phyloP scores from a whole-genome alignment of 2,888 invertebrate species.

The Oegoconia quadripuncta region DNA sequence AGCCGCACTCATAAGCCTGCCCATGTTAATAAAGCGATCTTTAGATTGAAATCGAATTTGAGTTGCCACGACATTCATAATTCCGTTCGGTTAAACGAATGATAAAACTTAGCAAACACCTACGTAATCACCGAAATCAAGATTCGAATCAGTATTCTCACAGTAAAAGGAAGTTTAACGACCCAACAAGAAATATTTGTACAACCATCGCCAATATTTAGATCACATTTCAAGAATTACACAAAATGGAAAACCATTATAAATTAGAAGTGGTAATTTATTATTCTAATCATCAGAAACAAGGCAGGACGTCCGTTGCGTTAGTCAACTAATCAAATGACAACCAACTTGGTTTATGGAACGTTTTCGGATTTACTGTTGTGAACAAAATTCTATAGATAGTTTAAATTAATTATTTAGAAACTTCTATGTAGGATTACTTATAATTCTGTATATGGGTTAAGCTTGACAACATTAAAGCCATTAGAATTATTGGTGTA shows the following conservation, averaged over 20 bases:
- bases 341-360: slow-evolving; percentile 12
- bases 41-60: too few relatives aligned
- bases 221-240: slow-evolving; percentile 19
- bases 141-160: slow-evolving; percentile 23
- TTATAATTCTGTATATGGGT: slow-evolving; percentile 1
- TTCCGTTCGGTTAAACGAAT: too few relatives aligned
- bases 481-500: too few relatives aligned
- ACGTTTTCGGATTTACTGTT: slow-evolving; percentile 12
- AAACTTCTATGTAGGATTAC: not conserved
- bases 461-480: too few relatives aligned
- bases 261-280: slow-evolving; percentile 36
- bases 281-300: slow-evolving; percentile 51
- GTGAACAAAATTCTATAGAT: slow-evolving; percentile 9
- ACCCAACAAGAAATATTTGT: slow-evolving; percentile 15
- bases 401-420: slow-evolving; percentile 3
- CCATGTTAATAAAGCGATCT: too few relatives aligned
- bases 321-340: slow-evolving; percentile 5
- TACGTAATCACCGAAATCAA: slow-evolving; percentile 8
- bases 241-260: slow-evolving; percentile 23
- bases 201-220: slow-evolving; percentile 17
- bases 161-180: slow-evolving; percentile 20
- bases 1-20: too few relatives aligned
- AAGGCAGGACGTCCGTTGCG: slow-evolving; percentile 61
- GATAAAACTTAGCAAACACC: not conserved
- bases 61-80: too few relatives aligned